Percentiles rank a stretch among this genome's conserved stretches.
These are phyloP conservation scores for Bombus soroeensis DNA, from an alignment of 1,140 invertebrate species.

Conservation along the genomic window DNA sequence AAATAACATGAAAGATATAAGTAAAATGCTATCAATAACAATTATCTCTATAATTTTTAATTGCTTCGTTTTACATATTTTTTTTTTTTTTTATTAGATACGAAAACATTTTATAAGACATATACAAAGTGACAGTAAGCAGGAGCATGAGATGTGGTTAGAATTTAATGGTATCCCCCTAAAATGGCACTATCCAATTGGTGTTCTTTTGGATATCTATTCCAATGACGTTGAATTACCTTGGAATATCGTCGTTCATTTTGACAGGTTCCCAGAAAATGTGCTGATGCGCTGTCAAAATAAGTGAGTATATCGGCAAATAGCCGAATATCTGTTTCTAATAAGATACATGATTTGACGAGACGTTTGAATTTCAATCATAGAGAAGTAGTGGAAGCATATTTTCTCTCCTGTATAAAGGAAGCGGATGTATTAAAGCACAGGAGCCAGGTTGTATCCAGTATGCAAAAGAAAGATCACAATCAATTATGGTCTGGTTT, in stretches of 20 bases:
- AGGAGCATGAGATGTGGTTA: slow-evolving; percentile 96
- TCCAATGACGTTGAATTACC: slow-evolving; percentile 90
- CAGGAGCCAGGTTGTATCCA: slow-evolving; percentile 93
- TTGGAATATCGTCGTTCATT: slow-evolving; percentile 97
- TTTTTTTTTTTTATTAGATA: slow-evolving; percentile 84
- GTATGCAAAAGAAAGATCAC: slow-evolving; percentile 99
- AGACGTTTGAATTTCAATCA: slow-evolving; percentile 67
- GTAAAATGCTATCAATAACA: neutral
- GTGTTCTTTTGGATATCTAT: slow-evolving; percentile 95
- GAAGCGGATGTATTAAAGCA: slow-evolving; percentile 99
- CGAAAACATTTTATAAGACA: slow-evolving; percentile 94
- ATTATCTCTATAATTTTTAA: neutral
- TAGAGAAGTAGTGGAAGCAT: slow-evolving; percentile 95
- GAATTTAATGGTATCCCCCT: slow-evolving; percentile 96
- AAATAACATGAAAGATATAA: neutral
- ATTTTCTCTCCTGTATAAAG: slow-evolving; percentile 97
- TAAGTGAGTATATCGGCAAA: slow-evolving; percentile 84
- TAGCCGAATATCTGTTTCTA: slow-evolving; percentile 22
- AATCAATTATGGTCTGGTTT: slow-evolving; percentile 97
- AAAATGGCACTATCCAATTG: slow-evolving; percentile 98
- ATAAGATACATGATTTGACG: neutral
- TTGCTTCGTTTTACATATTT: neutral
- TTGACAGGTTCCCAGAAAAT: slow-evolving; percentile 94
- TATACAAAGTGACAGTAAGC: slow-evolving; percentile 90
- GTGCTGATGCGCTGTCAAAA: slow-evolving; percentile 90